Conservation (phyloP, 30 jellyfish, hydroid and myxozoan genomes). For the Aurelia aurita region DNA sequence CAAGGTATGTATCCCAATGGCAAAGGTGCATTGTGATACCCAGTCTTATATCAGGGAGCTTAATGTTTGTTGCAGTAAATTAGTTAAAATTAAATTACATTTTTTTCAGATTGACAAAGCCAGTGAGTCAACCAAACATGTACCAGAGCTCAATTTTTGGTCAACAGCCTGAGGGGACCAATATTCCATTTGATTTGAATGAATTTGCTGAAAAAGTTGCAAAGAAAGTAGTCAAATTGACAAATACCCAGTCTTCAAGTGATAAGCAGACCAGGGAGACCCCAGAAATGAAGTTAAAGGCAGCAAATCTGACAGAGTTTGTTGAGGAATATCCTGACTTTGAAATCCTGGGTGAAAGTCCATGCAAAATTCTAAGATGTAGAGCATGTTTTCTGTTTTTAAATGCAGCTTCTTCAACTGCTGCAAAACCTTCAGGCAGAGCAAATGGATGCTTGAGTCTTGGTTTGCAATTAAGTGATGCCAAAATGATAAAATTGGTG, state of each 20-base stretch:
- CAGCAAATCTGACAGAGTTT: background rate
- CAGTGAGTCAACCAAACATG: too few relatives aligned
- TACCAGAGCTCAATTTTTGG: background rate
- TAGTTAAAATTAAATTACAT: too few relatives aligned
- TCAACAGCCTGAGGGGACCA: background rate
- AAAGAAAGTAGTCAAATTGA: background rate
- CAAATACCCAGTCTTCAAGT: background rate
- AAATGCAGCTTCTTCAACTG: background rate
- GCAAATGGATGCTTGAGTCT: background rate
- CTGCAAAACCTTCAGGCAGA: background rate
- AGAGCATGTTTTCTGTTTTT: background rate
- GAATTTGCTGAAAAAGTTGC: slow-evolving; percentile 2
- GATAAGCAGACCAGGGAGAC: background rate
- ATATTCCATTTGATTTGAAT: background rate
- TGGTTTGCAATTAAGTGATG: background rate
- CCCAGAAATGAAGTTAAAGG: background rate
- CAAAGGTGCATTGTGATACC: too few relatives aligned
- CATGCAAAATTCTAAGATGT: background rate
- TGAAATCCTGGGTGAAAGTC: slow-evolving; percentile 1
- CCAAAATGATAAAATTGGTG: background rate
- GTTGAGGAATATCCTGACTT: background rate
- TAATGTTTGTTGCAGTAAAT: too few relatives aligned
- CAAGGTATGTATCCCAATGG: too few relatives aligned
- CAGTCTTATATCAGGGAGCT: too few relatives aligned
- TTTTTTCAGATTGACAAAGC: too few relatives aligned